These are phyloP conservation scores for Seriola aureovittata DNA, from an alignment of 2,113 vertebrate genomes.

Conservation along the genomic window DNA sequence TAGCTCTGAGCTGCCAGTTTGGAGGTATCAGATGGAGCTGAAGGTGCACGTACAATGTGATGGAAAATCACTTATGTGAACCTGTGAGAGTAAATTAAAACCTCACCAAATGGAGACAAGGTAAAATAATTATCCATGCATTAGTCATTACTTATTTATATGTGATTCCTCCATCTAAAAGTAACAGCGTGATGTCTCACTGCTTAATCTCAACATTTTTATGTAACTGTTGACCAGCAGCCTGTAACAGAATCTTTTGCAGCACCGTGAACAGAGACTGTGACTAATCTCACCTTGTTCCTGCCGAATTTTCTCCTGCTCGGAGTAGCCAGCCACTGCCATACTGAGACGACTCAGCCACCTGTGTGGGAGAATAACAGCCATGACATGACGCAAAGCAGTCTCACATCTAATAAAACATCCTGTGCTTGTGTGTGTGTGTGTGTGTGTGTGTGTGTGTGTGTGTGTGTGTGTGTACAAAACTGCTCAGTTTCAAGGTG, in stretches of 20 bases:
- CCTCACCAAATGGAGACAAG: background rate
- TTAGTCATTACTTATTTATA: conserved; percentile 15
- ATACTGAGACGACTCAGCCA: conserved; percentile 98
- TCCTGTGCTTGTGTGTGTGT: background rate
- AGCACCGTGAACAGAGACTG: conserved; percentile 25
- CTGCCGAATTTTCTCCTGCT: conserved; percentile 94
- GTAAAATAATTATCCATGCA: conserved; percentile 1
- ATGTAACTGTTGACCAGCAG: conserved; percentile 24
- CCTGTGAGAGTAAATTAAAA: conserved; percentile 20
- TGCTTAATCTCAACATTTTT: conserved; percentile 22
- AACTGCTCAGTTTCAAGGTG: conserved; percentile 38
- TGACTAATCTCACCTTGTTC: conserved; percentile 91
- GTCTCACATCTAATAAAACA: conserved; percentile 24
- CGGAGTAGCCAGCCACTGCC: conserved; percentile 94
- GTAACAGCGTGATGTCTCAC: background rate
- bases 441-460: conserved; percentile 22
- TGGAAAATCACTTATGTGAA: conserved; percentile 14
- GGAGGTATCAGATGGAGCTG: background rate
- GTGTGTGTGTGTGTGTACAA: conserved; percentile 21
- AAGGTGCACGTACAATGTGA: conserved; percentile 7
- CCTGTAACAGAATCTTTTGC: conserved; percentile 22
- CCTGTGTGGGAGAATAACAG: conserved; percentile 85
- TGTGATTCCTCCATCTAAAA: background rate
- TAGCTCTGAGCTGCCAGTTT: background rate
- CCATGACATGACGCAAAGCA: conserved; percentile 68